Evolutionary conservation across 2,888 invertebrate species (phyloP).

Genomic region (Ennomos quercinarius): DNA sequence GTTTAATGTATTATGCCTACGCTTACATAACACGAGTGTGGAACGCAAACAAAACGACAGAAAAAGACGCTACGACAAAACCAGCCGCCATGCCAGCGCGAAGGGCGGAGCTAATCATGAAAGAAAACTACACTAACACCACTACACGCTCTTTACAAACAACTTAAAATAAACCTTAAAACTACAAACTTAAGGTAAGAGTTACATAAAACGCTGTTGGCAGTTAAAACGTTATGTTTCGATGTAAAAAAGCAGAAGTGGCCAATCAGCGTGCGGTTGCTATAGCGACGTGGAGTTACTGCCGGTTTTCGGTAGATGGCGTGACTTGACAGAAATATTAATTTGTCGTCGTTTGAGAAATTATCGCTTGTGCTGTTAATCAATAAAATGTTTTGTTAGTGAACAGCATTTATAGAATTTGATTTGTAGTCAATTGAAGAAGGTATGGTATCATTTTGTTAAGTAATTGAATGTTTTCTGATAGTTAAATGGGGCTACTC

Average conservation of each 20-base stretch:
- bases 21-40: constrained; percentile 30
- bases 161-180: constrained; percentile 59
- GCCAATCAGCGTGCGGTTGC: constrained; percentile 80
- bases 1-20: constrained; percentile 31
- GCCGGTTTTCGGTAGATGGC: constrained; percentile 69
- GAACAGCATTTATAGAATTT: no score
- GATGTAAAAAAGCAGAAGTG: constrained; percentile 58
- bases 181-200: constrained; percentile 52
- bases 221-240: constrained; percentile 57
- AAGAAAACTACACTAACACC: constrained; percentile 45
- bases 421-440: no score
- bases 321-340: constrained; percentile 37
- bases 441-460: no score
- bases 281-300: constrained; percentile 66
- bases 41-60: constrained; percentile 56
- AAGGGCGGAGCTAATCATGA: constrained; percentile 80
- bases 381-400: background rate
- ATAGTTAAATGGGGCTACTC: no score
- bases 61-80: constrained; percentile 60
- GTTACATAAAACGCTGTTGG: constrained; percentile 53
- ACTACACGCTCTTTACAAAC: constrained; percentile 17
- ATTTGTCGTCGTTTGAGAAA: constrained; percentile 15
- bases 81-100: constrained; percentile 76
- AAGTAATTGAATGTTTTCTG: no score
- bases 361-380: background rate